A percentile compares a stretch with the other conserved stretches of the same genome.
Conservation (phyloP, 1,140 invertebrate species). For the Microvelia longipes region DNA sequence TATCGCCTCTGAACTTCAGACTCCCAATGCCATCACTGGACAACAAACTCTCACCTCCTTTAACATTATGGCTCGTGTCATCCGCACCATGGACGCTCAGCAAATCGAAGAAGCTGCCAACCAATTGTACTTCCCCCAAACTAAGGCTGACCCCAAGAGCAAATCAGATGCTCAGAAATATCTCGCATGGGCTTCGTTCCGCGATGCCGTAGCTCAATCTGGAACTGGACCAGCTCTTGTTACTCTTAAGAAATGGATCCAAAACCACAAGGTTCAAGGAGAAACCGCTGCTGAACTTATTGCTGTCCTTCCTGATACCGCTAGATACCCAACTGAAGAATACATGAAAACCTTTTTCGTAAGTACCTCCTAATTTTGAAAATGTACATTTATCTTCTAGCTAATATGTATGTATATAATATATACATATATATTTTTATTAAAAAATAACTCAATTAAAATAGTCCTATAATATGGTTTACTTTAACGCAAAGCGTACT, state of each 20-base stretch:
- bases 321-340: conserved; percentile 43
- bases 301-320: conserved; percentile 31
- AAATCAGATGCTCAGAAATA: conserved; percentile 7
- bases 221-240: conserved; percentile 47
- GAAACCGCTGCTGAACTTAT: conserved; percentile 39
- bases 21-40: conserved; percentile 36
- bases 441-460: background rate
- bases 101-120: conserved; percentile 33
- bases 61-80: conserved; percentile 36
- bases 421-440: no score
- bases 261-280: conserved; percentile 34
- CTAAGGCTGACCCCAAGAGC: conserved; percentile 21
- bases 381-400: background rate
- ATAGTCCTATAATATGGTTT: background rate
- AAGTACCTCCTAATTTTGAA: conserved; percentile 29
- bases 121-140: conserved; percentile 29
- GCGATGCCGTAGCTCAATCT: conserved; percentile 42
- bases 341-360: conserved; percentile 39
- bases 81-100: conserved; percentile 41
- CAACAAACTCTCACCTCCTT: conserved; percentile 42
- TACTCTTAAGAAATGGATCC: conserved; percentile 40
- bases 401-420: background rate
- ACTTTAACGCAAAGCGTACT: no score
- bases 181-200: conserved; percentile 34
- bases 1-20: conserved; percentile 39